phyloP scores from a whole-genome alignment of 2,888 invertebrate genomes.

The Catonia carolina region DNA sequence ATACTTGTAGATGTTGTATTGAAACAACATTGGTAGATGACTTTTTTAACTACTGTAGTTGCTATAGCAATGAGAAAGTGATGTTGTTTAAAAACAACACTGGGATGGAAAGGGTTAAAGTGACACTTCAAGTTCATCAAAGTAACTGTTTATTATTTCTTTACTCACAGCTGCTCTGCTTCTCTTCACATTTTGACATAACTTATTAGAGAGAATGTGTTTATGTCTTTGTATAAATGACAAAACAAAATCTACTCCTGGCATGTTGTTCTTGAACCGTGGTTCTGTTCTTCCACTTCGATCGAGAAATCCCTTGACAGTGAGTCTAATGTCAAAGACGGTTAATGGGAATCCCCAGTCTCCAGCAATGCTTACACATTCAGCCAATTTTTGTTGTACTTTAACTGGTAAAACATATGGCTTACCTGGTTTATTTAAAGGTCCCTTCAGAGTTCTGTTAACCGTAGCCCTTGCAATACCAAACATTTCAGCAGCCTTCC shows the following conservation, averaged over 20 bases:
- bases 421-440: conserved; percentile 4
- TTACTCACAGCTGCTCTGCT: conserved; percentile 24
- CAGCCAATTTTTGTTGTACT: conserved; percentile 6
- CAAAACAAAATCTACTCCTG: conserved; percentile 33
- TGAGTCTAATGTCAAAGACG: conserved; percentile 3
- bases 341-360: conserved; percentile 18
- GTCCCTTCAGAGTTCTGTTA: conserved; percentile 1
- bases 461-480: conserved; percentile 11
- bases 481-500: conserved; percentile 19
- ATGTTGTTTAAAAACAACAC: too few relatives aligned
- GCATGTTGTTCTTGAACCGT: conserved; percentile 33
- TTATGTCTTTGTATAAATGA: conserved; percentile 27
- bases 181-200: conserved; percentile 32
- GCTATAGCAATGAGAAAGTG: too few relatives aligned
- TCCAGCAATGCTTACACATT: conserved; percentile 6
- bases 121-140: conserved; percentile 26
- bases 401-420: conserved; percentile 2
- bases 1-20: too few relatives aligned
- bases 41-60: too few relatives aligned
- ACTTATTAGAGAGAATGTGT: conserved; percentile 19
- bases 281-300: conserved; percentile 4
- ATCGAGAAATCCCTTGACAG: conserved; percentile 20
- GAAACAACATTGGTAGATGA: too few relatives aligned
- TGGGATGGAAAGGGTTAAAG: too few relatives aligned
- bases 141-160: conserved; percentile 29